Base-by-base conservation (phyloP, 2,888 invertebrate genomes). In the Ennomos erosarius region DNA sequence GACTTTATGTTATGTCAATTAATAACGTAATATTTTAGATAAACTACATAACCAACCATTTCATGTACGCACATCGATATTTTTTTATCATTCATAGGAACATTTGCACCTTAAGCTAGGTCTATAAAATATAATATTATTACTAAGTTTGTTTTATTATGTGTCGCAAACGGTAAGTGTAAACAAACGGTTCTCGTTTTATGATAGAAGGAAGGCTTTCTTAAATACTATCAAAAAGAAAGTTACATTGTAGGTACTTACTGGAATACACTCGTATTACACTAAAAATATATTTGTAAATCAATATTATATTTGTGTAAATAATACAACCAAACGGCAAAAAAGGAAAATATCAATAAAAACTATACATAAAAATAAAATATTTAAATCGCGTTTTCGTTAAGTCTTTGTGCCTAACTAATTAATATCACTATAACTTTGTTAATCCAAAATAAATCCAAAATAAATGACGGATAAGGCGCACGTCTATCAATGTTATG, bases 91-190 rank as follows among this genome's bases (percentile, higher is more conserved):
- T 82, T 83, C 88, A 88, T 92, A 92, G 91, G 91, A 92, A 92
- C 91, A 90, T 92, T 90, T 90, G 84, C 89, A 88, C 90, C 91
- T 88, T 90, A 90, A 64, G 73, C 82, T 87, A 87, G 66, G 64
- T 73, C 68, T 67, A 67, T 65, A 71, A 64, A 66, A 65, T 59
- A 51, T 35, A 26, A 6, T 26, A 5, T 26, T 26, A 26, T 26
- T 26, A 26, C 26, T 26, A 26, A 26, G 26, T 26, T 26, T 26
- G 26, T 26, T 0, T 62, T 47, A 62, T 63, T 35, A 49, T 26
- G 26, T 43, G 12, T 49, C 13, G 33, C 26, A 40, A 37, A 33
- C n/a, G n/a, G n/a, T n/a, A 40, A 38, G 34, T 43, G 12, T 10
- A 11, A 55, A 36, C 12, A 47, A 37, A n/a, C 13, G 36, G 9